Evolutionary conservation across 2,888 invertebrate genomes (phyloP).

Genomic region (Drosophila niveifrons): DNA sequence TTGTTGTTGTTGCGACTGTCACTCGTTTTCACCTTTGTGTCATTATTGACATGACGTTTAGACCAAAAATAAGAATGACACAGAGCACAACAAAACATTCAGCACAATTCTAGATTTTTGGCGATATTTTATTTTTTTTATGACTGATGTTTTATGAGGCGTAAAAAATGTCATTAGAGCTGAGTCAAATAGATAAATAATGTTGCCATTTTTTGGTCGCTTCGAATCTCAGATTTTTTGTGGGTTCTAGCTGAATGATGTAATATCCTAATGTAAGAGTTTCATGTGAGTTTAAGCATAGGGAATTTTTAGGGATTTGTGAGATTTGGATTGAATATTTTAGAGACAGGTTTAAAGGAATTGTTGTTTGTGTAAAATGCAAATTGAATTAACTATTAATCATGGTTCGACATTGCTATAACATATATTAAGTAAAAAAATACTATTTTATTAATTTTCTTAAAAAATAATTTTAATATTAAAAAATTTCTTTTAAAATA

Average conservation of each 20-base stretch:
- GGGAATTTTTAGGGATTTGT: background rate
- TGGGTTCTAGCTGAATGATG: background rate
- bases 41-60: constrained; percentile 34
- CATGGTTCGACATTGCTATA: too few relatives aligned
- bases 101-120: constrained; percentile 28
- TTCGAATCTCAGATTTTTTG: background rate
- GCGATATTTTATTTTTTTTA: constrained; percentile 36
- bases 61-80: constrained; percentile 39
- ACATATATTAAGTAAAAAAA: too few relatives aligned
- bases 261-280: constrained; percentile 4
- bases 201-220: constrained; percentile 8
- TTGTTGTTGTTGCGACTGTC: constrained; percentile 36
- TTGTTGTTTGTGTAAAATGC: background rate
- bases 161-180: constrained; percentile 66
- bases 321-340: background rate
- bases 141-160: constrained; percentile 62
- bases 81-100: constrained; percentile 1
- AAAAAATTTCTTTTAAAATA: too few relatives aligned
- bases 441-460: too few relatives aligned
- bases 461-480: too few relatives aligned
- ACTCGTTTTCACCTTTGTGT: constrained; percentile 52
- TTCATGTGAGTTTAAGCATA: background rate
- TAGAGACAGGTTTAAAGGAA: background rate
- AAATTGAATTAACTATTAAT: too few relatives aligned
- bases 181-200: constrained; percentile 46